Base-by-base conservation (phyloP, 2,113 vertebrate species). In the Nyctibius bracteatus region DNA sequence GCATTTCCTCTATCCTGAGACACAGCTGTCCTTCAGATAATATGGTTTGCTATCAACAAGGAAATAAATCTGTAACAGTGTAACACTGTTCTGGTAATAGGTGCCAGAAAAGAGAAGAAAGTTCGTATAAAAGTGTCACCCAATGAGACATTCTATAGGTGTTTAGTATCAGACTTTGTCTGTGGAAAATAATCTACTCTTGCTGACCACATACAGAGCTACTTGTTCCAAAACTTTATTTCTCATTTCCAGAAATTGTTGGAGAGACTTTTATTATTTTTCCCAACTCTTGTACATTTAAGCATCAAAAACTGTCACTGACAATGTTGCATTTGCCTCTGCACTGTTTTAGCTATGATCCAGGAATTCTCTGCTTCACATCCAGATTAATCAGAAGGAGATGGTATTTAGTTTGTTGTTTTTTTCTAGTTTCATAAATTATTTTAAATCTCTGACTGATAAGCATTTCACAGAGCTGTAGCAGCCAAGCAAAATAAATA, bases 401-500 rank as follows among this genome's bases (percentile, higher is more conserved):
- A 54, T 41, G 24, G 23, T 83, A 81, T 89, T 97, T 93, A 88
- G 55, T 71, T 92, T 86, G 62, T 62, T 65, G 80, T 6, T 94
- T 94, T 88, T 95, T 65, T 35, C 46, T 80, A 31, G 35, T 93
- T 92, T 94, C 79, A 71, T 91, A 90, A 92, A 93, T 89, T 94
- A 47, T 74, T 92, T 96, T 92, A 94, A 91, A 77, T 73, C 74
- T 95, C 91, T 92, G 81, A 94, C 94, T 95, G 92, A 96, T 92
- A 96, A 93, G 83, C 85, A 96, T 90, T 96, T 95, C 78, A 90
- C 47, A 94, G 88, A 96, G 81, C 88, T 95, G 65, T 92, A 86
- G 68, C 92, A 97, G 46, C 44, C 57, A 91, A 89, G 43, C 14
- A 96, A 95, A 97, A 88, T 95, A 93, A 96, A 86, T 89, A 97